These are phyloP conservation scores for Nautilus pompilius DNA, from an alignment of 1,140 invertebrate species.

Conservation along the genomic window DNA sequence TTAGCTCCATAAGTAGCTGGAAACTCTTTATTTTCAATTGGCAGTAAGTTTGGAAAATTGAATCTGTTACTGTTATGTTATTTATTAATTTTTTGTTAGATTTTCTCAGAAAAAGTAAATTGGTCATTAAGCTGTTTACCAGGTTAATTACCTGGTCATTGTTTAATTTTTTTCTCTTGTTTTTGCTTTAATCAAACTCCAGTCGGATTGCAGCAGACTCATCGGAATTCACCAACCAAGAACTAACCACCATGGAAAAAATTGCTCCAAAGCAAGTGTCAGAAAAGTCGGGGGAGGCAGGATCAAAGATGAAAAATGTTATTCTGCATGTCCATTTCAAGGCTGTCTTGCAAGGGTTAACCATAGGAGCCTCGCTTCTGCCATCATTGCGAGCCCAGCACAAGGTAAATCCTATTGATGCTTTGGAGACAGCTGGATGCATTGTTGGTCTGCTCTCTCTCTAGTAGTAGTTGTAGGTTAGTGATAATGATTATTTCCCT, in stretches of 20 bases:
- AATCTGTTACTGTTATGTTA: not conserved
- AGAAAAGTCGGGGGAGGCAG: conserved; percentile 8
- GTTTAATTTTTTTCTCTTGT: not conserved
- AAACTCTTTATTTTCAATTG: not conserved
- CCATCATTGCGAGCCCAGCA: conserved; percentile 96
- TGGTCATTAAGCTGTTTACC: no score
- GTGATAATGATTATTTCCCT: no score
- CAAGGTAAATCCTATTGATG: conserved; percentile 36
- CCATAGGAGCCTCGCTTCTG: conserved; percentile 86
- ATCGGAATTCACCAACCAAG: no score
- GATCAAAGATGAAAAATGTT: conserved; percentile 10
- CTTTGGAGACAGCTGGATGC: no score
- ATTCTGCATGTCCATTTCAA: conserved; percentile 53
- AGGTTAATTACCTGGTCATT: no score
- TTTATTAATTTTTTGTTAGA: no score
- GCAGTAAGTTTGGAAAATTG: no score
- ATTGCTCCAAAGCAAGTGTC: conserved; percentile 7
- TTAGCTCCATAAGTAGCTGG: not conserved
- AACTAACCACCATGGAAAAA: no score
- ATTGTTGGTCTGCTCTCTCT: no score
- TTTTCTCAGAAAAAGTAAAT: no score
- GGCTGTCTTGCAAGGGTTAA: conserved; percentile 68
- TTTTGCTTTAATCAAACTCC: conserved; percentile 3
- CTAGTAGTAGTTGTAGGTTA: no score
- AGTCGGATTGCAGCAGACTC: no score